These are phyloP conservation scores for Hylia prasina DNA, from an alignment of 2,113 vertebrate genomes.

Conservation along the genomic window DNA sequence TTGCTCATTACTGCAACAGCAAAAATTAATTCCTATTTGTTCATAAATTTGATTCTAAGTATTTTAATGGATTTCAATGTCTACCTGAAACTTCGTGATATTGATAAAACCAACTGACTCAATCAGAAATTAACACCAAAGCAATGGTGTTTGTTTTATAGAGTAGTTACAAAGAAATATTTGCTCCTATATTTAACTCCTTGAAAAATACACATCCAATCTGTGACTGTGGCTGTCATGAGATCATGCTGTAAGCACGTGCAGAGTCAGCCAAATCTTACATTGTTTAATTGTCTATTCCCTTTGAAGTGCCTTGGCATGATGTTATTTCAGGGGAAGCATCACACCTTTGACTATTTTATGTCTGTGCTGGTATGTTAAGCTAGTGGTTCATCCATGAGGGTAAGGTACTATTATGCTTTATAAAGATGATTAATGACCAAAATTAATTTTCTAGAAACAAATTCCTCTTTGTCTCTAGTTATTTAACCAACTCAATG, in stretches of 20 bases:
- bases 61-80: background rate
- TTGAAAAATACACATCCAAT: background rate
- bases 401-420: background rate
- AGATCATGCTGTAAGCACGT: background rate
- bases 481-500: background rate
- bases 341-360: background rate
- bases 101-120: background rate
- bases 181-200: background rate
- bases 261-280: background rate
- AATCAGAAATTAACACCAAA: background rate
- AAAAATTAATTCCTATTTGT: background rate
- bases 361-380: fast-evolving
- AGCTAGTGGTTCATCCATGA: background rate
- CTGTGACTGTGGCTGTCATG: background rate
- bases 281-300: background rate
- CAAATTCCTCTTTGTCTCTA: background rate
- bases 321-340: background rate
- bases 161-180: background rate
- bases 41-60: background rate
- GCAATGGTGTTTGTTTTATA: background rate
- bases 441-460: background rate
- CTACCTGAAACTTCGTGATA: background rate
- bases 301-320: background rate
- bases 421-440: background rate
- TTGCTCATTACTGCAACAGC: fast-evolving